Conservation (phyloP, 2,888 invertebrate genomes). For the Troides helena region DNA sequence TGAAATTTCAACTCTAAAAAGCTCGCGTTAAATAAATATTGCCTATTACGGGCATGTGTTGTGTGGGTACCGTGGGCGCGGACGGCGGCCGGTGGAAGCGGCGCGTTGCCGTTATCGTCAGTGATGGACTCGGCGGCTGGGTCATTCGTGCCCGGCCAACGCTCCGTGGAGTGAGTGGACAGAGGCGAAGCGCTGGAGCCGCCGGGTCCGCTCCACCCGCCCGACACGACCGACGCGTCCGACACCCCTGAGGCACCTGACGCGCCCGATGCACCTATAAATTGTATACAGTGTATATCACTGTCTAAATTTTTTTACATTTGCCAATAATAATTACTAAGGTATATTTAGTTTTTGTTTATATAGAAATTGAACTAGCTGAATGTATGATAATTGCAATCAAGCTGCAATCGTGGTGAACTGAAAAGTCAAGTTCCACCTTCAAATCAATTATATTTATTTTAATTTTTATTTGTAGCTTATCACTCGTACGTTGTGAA, state of each 20-base stretch:
- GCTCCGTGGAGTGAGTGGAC: slow-evolving; percentile 23
- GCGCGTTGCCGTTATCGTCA: slow-evolving; percentile 60
- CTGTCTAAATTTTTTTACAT: too few relatives aligned
- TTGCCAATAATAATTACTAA: too few relatives aligned
- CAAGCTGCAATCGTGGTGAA: too few relatives aligned
- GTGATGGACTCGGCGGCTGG: slow-evolving; percentile 49
- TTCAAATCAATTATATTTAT: too few relatives aligned
- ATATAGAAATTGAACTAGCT: too few relatives aligned
- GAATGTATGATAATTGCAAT: too few relatives aligned
- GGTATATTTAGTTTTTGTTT: too few relatives aligned
- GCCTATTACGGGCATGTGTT: background rate
- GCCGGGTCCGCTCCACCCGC: slow-evolving; percentile 16
- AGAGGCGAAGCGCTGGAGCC: slow-evolving; percentile 10
- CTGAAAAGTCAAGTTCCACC: too few relatives aligned
- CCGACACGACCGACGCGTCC: slow-evolving; percentile 1
- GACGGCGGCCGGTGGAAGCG: slow-evolving; percentile 33
- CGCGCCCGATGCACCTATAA: slow-evolving; percentile 17
- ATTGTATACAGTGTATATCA: background rate
- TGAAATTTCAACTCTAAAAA: too few relatives aligned
- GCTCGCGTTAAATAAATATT: too few relatives aligned
- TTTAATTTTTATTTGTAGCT: too few relatives aligned
- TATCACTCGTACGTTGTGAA: too few relatives aligned
- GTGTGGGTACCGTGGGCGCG: slow-evolving; percentile 8
- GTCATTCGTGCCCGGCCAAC: slow-evolving; percentile 38
- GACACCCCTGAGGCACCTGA: slow-evolving; percentile 10